Base-by-base conservation (phyloP, 2,113 vertebrate genomes). In the Rhegmatorhina hoffmannsi region DNA sequence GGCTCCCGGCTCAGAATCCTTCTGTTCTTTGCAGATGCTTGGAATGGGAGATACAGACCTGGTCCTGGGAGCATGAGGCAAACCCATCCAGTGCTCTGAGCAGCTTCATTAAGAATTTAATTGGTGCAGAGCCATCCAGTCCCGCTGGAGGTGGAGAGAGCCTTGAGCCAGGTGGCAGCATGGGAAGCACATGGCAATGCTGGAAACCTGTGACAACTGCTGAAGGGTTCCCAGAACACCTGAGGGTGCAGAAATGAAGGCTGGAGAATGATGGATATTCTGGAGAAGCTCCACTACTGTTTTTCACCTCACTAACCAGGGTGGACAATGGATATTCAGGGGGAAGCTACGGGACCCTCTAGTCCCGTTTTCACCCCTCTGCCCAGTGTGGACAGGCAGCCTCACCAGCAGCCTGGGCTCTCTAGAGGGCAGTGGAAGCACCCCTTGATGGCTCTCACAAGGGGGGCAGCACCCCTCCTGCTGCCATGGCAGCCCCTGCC, bases 301-400 rank as follows among this genome's bases (percentile, higher is more conserved):
- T 36, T 79, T 28, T 14, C 10, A 44, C 25, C 9, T 40, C 52
- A 18, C 34, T 68, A 53, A 21, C 15, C 49, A 46, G 46, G 8
- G 10, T 53, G 23, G 23, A 5, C 1, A 2, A 10, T 43, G 55
- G 31, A 18, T n/a, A 43, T 40, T n/a, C 17, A 63, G 18, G 13
- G 11, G 14, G 3, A 38, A 84, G 6, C 3, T 38, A 3, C 0
- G 1, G 17, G 18, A 60, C 8, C 9, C 46, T 44, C 26, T 16
- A 18, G 46, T 20, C 10, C 47, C 33, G 43, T 31, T 50, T 29
- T 10, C 19, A 60, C 36, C 13, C 52, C 18, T 5, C 20, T 60
- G 74, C 15, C 7, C 52, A 43, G 59, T 29, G 20, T 49, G 47
- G 6, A 8, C 25, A 12, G 44, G 31, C 33, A 60, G 33, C 43